These are phyloP conservation scores for Pitangus sulphuratus DNA, from an alignment of 2,797 vertebrate species.

Conservation along the genomic window DNA sequence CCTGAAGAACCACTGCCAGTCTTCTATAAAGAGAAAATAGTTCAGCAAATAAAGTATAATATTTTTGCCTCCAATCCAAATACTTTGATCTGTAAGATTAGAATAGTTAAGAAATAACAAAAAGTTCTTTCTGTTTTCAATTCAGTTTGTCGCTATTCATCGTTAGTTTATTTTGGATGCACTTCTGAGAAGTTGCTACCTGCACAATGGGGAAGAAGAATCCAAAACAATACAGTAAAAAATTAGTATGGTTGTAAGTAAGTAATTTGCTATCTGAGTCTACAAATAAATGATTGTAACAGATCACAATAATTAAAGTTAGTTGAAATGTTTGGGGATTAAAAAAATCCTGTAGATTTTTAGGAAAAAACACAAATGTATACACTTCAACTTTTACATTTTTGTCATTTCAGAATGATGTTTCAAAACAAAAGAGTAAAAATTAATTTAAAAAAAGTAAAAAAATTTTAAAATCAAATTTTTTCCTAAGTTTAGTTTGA, in stretches of 20 bases:
- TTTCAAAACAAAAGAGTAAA: background rate
- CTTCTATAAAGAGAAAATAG: background rate
- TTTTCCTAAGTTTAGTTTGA: background rate
- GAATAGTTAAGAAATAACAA: background rate
- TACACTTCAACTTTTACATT: background rate
- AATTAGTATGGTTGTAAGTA: background rate
- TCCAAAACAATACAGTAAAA: background rate
- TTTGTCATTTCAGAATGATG: background rate
- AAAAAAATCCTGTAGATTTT: background rate
- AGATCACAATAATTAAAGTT: background rate
- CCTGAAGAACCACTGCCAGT: background rate
- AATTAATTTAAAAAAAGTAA: background rate
- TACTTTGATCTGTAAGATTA: slow-evolving; percentile 37
- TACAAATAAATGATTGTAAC: background rate
- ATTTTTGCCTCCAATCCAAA: background rate
- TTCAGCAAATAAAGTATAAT: background rate
- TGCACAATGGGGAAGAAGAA: background rate
- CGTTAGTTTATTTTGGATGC: background rate
- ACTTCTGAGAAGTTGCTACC: slow-evolving; percentile 23
- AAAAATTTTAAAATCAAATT: background rate
- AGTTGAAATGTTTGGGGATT: background rate
- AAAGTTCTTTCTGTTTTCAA: background rate
- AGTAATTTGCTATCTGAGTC: background rate
- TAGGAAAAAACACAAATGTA: background rate
- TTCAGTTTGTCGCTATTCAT: background rate